phyloP scores from a whole-genome alignment of 2,888 invertebrate genomes.

The Meta bourneti region DNA sequence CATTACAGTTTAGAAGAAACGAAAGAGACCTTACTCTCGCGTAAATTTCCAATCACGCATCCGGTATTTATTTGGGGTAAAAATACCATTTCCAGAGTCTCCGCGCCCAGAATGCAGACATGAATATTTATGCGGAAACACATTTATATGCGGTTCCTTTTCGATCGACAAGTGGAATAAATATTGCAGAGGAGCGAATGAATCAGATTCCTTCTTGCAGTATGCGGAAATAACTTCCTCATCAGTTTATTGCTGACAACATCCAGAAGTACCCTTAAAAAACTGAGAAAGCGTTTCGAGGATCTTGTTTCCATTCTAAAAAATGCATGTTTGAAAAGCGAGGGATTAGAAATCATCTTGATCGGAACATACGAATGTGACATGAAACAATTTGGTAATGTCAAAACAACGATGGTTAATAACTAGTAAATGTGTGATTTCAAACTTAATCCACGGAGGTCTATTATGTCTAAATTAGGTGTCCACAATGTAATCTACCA shows the following conservation, averaged over 20 bases:
- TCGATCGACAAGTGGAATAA: background rate
- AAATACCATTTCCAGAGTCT: background rate
- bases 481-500: too few species aligned
- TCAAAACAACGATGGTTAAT: too few species aligned
- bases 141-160: background rate
- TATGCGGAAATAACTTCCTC: background rate
- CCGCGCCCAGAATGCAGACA: background rate
- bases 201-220: background rate
- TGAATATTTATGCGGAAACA: slow-evolving; percentile 13
- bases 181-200: background rate
- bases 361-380: too few species aligned
- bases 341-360: too few species aligned
- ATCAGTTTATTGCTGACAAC: background rate
- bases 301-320: too few species aligned
- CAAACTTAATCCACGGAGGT: too few species aligned
- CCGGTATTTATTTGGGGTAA: background rate
- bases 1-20: background rate
- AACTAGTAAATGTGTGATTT: too few species aligned
- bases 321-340: too few species aligned
- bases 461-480: too few species aligned
- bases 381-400: too few species aligned
- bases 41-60: background rate
- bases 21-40: background rate
- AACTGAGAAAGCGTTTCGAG: too few species aligned
- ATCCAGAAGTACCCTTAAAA: too few species aligned